Evolutionary conservation across 2,113 vertebrate genomes (phyloP), one percentile per base, ranked within the genome.

Genomic region (Labrus mixtus): DNA sequence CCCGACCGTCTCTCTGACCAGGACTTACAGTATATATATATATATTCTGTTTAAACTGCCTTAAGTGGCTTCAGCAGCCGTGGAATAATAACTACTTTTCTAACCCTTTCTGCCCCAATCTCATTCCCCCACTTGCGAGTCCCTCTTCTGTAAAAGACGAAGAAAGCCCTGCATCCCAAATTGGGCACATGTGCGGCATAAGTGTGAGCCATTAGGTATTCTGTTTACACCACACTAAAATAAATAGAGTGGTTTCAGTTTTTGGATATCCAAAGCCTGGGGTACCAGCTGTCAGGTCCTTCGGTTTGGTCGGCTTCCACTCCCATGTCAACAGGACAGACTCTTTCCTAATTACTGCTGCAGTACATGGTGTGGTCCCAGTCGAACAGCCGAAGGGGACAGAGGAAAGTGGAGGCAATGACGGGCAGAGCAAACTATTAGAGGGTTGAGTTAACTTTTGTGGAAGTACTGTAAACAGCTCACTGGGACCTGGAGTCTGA

Each of bases 191-290:
- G 90, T 91, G 90, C 84, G 77, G 85, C 79, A 88, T 73, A 79
- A 91, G 87, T 85, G 86, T 86, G 83, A 91, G 85, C 88, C 84
- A 91, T 91, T 91, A 90, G 90, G 82, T 92, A 91, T 92, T 92
- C 76, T 92, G 91, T 94, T 94, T 93, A 92, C 88, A 88, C 87
- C 86, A 76, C 88, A 90, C 82, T 81, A 87, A 92, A 91, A 92
- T 91, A 90, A 93, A 93, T 91, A 82, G 86, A 92, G 86, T 88
- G 86, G 82, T 91, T 91, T 79, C 77, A 81, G 81, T 88, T 92
- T 87, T 75, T 88, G 86, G 85, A 88, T 91, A 90, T 89, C 80
- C 83, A 88, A 85, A 82, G 78, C 70, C 81, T 62, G 71, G 71
- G 84, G 83, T 88, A 87, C 86, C 92, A 92, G 91, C 91, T 92